Conservation (phyloP, 2,797 vertebrate species). For the Platalea minor region DNA sequence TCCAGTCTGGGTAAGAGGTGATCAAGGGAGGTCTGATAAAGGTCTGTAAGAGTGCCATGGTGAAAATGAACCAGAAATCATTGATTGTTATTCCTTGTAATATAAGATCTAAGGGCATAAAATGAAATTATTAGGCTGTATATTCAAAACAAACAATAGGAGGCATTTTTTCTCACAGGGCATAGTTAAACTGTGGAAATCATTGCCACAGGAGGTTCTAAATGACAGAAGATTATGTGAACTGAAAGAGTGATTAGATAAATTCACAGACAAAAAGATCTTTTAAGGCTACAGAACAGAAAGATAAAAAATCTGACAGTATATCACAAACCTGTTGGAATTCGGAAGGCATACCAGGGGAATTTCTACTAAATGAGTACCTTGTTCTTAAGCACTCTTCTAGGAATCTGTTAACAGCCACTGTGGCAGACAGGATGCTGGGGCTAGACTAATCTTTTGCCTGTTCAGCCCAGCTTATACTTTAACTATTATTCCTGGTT, state of each 20-base stretch:
- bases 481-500: not conserved
- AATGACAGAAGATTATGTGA: not conserved
- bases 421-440: not conserved
- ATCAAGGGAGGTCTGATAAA: not conserved
- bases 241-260: not conserved
- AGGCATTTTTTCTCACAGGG: not conserved
- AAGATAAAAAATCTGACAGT: not conserved
- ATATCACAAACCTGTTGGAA: not conserved
- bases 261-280: not conserved
- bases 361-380: not conserved
- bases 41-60: not conserved
- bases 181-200: not conserved
- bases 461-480: not conserved
- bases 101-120: not conserved
- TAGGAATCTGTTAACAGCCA: not conserved
- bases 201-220: not conserved
- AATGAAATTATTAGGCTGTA: not conserved
- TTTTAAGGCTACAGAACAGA: not conserved
- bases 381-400: not conserved
- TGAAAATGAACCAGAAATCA: not conserved
- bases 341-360: not conserved
- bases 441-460: not conserved
- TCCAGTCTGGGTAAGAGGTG: not conserved
- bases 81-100: not conserved
- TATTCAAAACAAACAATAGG: slow-evolving; percentile 24